Conservation (phyloP, 92 coral and sea anemone species). For the Metridium senile region DNA sequence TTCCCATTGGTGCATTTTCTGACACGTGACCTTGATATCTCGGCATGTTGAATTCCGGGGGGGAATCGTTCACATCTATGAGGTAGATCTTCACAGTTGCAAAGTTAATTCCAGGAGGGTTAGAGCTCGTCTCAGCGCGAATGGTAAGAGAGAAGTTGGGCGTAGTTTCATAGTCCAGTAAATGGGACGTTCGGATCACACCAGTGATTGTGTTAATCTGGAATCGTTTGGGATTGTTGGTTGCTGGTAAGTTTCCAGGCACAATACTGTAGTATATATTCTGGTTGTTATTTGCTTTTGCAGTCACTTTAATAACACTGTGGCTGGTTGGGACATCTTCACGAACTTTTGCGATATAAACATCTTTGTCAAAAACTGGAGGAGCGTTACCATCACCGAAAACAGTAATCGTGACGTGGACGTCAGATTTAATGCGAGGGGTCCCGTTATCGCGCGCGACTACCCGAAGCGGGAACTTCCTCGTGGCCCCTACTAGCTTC, state of each 20-base stretch:
- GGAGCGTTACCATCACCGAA: constrained; percentile 73
- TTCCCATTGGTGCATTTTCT: constrained; percentile 86
- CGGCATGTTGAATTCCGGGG: constrained; percentile 82
- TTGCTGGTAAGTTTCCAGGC: constrained; percentile 63
- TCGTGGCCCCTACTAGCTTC: constrained; percentile 32
- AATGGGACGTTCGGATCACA: constrained; percentile 35
- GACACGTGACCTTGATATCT: constrained; percentile 84
- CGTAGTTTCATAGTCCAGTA: constrained; percentile 85
- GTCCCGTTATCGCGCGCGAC: constrained; percentile 85
- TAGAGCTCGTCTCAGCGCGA: constrained; percentile 67
- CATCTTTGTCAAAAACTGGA: constrained; percentile 65
- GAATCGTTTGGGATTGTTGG: constrained; percentile 68
- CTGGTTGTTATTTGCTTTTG: constrained; percentile 40
- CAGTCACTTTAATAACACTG: constrained; percentile 48
- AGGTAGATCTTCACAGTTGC: constrained; percentile 74
- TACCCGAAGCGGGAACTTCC: constrained; percentile 48
- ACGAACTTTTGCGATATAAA: constrained; percentile 65
- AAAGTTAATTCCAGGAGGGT: constrained; percentile 70
- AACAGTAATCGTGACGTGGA: constrained; percentile 61
- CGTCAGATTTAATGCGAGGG: constrained; percentile 45
- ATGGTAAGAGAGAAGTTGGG: constrained; percentile 79
- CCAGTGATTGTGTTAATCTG: constrained; percentile 60
- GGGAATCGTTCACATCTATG: constrained; percentile 91
- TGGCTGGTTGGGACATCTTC: constrained; percentile 54
- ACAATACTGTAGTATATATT: constrained; percentile 69